These are phyloP conservation scores for Octodon degus DNA, from an alignment of 2,113 vertebrate genomes.

Conservation along the genomic window DNA sequence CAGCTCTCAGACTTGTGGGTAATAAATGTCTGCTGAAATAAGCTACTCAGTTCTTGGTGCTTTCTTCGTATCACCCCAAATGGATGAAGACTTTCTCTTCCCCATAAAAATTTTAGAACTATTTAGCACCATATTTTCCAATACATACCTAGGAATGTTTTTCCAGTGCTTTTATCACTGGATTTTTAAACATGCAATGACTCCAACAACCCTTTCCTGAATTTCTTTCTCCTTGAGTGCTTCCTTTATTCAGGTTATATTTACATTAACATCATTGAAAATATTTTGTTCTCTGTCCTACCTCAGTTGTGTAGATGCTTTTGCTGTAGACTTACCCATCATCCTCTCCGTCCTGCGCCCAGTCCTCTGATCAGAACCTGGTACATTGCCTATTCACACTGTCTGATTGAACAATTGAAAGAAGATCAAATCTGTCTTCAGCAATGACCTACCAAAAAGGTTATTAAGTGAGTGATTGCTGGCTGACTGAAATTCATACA, in stretches of 20 bases:
- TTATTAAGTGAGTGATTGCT: background rate
- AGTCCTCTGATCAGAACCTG: background rate
- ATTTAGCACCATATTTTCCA: background rate
- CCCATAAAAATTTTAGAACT: background rate
- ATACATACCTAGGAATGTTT: background rate
- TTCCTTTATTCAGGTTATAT: background rate
- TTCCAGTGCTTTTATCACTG: background rate
- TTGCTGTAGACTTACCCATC: rapidly evolving
- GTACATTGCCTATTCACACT: background rate
- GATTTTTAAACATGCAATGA: background rate
- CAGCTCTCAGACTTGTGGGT: too few relatives aligned
- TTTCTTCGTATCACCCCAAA: background rate
- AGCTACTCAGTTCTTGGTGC: background rate
- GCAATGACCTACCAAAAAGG: background rate
- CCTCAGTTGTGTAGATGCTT: background rate
- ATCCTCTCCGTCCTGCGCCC: background rate
- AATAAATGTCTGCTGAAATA: background rate
- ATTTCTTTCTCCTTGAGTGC: background rate
- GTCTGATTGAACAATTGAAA: background rate
- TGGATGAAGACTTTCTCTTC: background rate
- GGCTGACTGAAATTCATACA: background rate
- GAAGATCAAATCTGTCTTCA: background rate
- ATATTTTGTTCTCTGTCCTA: background rate
- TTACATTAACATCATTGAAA: background rate
- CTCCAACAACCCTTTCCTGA: background rate